A percentile compares a stretch with the other conserved stretches of the same genome.
Evolutionary conservation across 2,113 vertebrate species (phyloP).

Genomic region (Clarias magur): DNA sequence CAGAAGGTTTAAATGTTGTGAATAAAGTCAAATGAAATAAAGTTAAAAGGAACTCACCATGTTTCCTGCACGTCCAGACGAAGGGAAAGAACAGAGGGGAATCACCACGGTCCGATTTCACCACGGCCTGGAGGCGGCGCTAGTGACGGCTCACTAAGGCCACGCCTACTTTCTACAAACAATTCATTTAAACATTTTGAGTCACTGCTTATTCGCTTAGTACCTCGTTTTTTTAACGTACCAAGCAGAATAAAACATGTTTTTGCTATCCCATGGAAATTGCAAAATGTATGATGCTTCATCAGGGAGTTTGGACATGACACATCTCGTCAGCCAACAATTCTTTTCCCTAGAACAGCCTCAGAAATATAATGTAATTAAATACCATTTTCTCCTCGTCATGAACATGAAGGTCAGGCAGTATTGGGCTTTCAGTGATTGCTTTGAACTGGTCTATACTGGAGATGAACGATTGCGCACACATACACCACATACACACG

Average conservation of each 20-base stretch:
- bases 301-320: background rate
- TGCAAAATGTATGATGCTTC: background rate
- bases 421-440: too few relatives aligned
- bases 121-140: background rate
- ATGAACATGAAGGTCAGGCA: too few relatives aligned
- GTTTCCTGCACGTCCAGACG: background rate
- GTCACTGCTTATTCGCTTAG: background rate
- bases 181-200: background rate
- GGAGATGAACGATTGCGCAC: too few relatives aligned
- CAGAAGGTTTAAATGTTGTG: background rate
- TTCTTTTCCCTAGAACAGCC: background rate
- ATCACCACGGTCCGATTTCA: background rate
- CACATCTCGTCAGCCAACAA: background rate
- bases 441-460: too few relatives aligned
- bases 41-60: background rate
- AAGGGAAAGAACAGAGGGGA: background rate
- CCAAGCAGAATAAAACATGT: background rate
- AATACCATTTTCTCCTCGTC: too few relatives aligned
- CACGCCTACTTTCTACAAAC: background rate
- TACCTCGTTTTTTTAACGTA: background rate
- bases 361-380: background rate
- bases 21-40: background rate
- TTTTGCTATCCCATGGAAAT: background rate
- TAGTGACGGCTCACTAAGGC: background rate
- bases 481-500: too few relatives aligned